Base-by-base conservation (phyloP, 2,113 vertebrate genomes). In the Ictidomys tridecemlineatus region DNA sequence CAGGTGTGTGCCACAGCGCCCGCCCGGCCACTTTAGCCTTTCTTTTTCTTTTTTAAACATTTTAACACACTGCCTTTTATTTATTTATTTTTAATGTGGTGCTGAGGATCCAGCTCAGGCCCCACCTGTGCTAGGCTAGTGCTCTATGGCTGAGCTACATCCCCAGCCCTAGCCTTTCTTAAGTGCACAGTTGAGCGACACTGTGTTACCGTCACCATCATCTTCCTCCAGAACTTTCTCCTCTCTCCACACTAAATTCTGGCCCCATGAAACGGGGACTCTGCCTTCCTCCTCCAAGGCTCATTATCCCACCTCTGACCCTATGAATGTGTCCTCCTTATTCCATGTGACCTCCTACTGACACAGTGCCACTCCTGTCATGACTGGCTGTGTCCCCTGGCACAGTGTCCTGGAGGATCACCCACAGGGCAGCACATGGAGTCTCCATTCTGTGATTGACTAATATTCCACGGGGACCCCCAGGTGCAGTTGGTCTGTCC, bases 171-270 rank as follows among this genome's bases (percentile, higher is more conserved):
- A 53, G 48, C 20, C 34, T 20, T 39, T 74, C 56, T 14, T 16
- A 61, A 61, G 89, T 24, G 4, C 8, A 14, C 24, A 4, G 22
- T 53, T 83, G 0, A 2, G 69, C 1, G 83, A 56, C 86, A 20
- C 0, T 2, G 0, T 13, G 8, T 2, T 34, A 2, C 5, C 12
- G 0, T 39, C 32, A 1, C n/a, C 42, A n/a, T 22, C 8, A 8
- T 12, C 13, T 0, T 0, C 56, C 42, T 73, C 76, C 51, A 51
- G 76, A 63, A 16, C 26, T 9, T 88, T 42, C 34, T 45, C 20
- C 8, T 91, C 45, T 74, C 42, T 24, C 65, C 30, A 4, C 22
- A 20, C 39, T 20, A n/a, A 39, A 28, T 37, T 51, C 37, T 7
- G 11, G 45, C 32, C 20, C 32, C 37, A 1, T 42, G 42, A 17